A percentile compares a stretch with the other conserved stretches of the same genome.
Conservation (phyloP, 1,140 invertebrate species). For the Contarinia nasturtii region DNA sequence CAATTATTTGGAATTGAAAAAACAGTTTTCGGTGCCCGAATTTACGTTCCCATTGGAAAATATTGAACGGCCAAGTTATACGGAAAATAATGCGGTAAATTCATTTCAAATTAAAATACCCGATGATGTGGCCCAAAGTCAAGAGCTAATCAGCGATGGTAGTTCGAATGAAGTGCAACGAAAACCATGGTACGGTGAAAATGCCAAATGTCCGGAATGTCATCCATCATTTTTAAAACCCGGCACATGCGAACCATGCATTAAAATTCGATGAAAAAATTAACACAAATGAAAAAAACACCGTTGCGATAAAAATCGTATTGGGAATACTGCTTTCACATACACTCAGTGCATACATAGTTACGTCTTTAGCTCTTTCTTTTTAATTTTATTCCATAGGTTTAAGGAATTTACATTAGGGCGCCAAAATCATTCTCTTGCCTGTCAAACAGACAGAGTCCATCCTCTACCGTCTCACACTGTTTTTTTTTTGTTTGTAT, state of each 20-base stretch:
- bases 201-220: constrained; percentile 34
- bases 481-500: too few species aligned
- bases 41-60: constrained; percentile 33
- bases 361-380: too few species aligned
- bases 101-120: constrained; percentile 33
- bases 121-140: constrained; percentile 10
- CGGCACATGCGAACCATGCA: constrained; percentile 34
- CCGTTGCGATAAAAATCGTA: too few species aligned
- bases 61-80: constrained; percentile 30
- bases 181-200: constrained; percentile 31
- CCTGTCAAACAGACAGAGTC: too few species aligned
- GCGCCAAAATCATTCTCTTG: too few species aligned
- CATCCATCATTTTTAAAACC: constrained; percentile 34
- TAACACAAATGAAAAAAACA: too few species aligned
- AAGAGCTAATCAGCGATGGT: constrained; percentile 7
- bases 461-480: too few species aligned
- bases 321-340: too few species aligned
- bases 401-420: too few species aligned
- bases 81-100: constrained; percentile 28
- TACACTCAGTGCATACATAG: too few species aligned
- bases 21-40: constrained; percentile 27
- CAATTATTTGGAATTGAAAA: constrained; percentile 18
- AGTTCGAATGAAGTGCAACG: constrained; percentile 2
- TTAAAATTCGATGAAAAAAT: constrained; percentile 16
- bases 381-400: too few species aligned